Evolutionary conservation across 2,797 vertebrate species (phyloP), one percentile per base, ranked within the genome.

Genomic region (Urophycis tenuis): DNA sequence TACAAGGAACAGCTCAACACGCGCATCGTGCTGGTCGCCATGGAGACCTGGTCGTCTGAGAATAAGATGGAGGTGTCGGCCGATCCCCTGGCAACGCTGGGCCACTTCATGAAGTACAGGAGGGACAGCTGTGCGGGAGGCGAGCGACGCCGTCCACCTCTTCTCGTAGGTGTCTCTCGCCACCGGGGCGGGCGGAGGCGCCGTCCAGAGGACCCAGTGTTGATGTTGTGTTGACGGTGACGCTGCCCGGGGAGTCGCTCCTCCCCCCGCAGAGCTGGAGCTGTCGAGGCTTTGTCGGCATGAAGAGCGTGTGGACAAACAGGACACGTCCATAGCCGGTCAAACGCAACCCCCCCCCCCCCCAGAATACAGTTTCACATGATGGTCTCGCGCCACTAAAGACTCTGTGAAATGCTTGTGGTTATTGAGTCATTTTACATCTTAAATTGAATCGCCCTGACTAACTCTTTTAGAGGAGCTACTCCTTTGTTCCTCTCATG

Each of bases 1-100:
- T 98, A 95, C 88, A 96, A 96, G 91, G 96, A 97, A 75, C 96
- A 98, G 89, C 92, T 98, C 82, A 97, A 97, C 88, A 98, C 96
- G 0, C 93, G 95, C 79, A 96, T 97, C 22, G 96, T 98, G 82
- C 90, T 98, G 84, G 95, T 98, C 72, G 95, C 95, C 88, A 97
- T 98, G 96, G 96, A 98, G 89, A 98, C 95, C 0, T 98, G 96
- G 96, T 93, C 93, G 30, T 93, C 94, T 0, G 93, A 93, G 85
- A 95, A 97, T 83, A 94, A 94, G 91, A 94, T 97, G 86, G 92
- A 93, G 1, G 88, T 96, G 60, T 93, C 92, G 14, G 91, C 91
- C 8, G 95, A 98, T 84, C 95, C 96, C 8, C 83, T 97, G 88
- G 91, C 95, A 83, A 95, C 92, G 19, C 91, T 98, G 85, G 92